phyloP scores from a whole-genome alignment of 2,888 invertebrate species.

The Ormia ochracea region DNA sequence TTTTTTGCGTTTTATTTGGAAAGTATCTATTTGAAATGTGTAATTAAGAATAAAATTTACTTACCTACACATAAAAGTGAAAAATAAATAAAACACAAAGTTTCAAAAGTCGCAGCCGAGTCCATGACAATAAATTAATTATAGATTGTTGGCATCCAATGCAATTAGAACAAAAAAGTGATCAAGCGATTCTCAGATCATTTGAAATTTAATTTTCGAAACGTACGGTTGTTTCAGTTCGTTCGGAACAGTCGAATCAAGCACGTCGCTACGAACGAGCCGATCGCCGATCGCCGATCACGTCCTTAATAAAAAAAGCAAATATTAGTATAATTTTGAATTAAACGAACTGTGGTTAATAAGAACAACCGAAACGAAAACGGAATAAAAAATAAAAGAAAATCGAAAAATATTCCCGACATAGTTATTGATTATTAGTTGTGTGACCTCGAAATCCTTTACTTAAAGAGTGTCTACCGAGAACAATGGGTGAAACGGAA shows the following conservation, averaged over 20 bases:
- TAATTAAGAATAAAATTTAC: conserved; percentile 49
- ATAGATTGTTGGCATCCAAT: conserved; percentile 70
- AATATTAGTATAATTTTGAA: conserved; percentile 65
- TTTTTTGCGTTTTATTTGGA: conserved; percentile 35
- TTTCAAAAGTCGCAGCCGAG: conserved; percentile 60
- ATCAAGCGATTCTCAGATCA: conserved; percentile 68
- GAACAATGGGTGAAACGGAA: conserved; percentile 75
- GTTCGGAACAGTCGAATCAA: conserved; percentile 58
- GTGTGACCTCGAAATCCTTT: conserved; percentile 56
- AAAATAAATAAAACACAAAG: conserved; percentile 29
- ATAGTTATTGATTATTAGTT: conserved; percentile 41
- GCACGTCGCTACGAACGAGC: conserved; percentile 58
- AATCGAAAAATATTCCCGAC: conserved; percentile 66
- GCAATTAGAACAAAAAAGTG: conserved; percentile 60
- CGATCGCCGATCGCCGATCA: conserved; percentile 61
- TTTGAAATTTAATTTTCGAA: conserved; percentile 76
- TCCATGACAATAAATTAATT: conserved; percentile 66
- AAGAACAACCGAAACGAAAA: conserved; percentile 62
- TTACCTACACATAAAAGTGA: conserved; percentile 49
- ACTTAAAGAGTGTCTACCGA: conserved; percentile 48
- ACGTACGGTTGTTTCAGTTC: conserved; percentile 74
- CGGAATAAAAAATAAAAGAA: conserved; percentile 64
- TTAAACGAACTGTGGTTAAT: conserved; percentile 68
- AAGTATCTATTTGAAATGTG: conserved; percentile 27
- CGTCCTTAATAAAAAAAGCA: conserved; percentile 49